Conservation (phyloP, 2,888 invertebrate species). For the Agrypnus murinus region DNA sequence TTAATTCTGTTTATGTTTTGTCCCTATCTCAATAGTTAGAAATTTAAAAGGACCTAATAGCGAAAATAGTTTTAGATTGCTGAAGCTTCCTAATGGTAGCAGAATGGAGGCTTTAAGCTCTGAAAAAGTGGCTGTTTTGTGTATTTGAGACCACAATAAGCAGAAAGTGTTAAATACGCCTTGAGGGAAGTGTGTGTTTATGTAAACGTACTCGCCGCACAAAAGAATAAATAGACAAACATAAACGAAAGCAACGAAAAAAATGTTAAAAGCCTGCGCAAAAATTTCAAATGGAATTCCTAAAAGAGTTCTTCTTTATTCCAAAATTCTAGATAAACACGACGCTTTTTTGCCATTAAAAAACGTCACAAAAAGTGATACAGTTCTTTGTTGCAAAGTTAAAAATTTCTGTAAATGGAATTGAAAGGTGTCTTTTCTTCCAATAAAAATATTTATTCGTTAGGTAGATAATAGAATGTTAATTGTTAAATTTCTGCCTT, state of each 20-base stretch:
- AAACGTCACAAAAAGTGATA: background rate
- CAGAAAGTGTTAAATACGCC: conserved; percentile 19
- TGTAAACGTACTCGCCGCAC: background rate
- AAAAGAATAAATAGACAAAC: conserved; percentile 11
- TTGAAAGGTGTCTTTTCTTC: background rate
- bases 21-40: too few species aligned
- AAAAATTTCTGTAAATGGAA: background rate
- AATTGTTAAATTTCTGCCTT: too few species aligned
- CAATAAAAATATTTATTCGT: background rate
- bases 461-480: too few species aligned
- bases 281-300: background rate
- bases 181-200: conserved; percentile 8
- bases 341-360: background rate
- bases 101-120: too few species aligned
- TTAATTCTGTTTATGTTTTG: too few species aligned
- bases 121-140: background rate
- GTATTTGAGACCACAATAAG: background rate
- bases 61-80: too few species aligned
- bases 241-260: background rate
- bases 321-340: too few species aligned
- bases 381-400: background rate
- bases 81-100: too few species aligned
- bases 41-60: too few species aligned
- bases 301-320: background rate
- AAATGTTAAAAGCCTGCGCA: conserved; percentile 13